A percentile compares a stretch with the other conserved stretches of the same genome.
phyloP scores from a whole-genome alignment of 2,113 vertebrate genomes.

The Agelaius phoeniceus region DNA sequence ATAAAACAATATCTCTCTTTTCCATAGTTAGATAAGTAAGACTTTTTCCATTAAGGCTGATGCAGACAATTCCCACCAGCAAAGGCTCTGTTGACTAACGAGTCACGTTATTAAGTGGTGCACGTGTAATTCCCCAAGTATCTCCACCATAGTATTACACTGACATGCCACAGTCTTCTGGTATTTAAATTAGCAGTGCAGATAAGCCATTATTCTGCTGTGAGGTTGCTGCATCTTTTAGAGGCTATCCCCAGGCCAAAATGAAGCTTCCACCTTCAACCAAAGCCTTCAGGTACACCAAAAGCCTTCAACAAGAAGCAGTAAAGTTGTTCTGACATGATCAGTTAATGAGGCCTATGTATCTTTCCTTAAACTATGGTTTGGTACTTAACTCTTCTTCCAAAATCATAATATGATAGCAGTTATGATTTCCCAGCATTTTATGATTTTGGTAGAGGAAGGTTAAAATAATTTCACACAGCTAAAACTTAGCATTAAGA shows the following conservation, averaged over 20 bases:
- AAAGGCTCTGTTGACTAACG: background rate
- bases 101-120: background rate
- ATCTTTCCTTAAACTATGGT: background rate
- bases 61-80: background rate
- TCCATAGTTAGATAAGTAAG: background rate
- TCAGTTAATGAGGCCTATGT: background rate
- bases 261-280: background rate
- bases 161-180: background rate
- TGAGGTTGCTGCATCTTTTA: background rate
- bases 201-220: background rate
- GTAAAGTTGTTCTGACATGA: background rate
- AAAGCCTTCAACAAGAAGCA: background rate
- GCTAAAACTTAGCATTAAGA: background rate
- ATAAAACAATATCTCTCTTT: background rate
- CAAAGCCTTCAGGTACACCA: background rate
- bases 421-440: background rate
- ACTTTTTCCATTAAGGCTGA: background rate
- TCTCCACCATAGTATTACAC: background rate
- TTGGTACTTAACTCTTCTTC: background rate
- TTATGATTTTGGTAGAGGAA: background rate
- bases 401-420: background rate
- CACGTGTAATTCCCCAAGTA: background rate
- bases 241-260: background rate
- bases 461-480: background rate
- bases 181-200: background rate